Evolutionary conservation across 2,888 invertebrate genomes (phyloP).

Genomic region (Eurytoma adleriae): DNA sequence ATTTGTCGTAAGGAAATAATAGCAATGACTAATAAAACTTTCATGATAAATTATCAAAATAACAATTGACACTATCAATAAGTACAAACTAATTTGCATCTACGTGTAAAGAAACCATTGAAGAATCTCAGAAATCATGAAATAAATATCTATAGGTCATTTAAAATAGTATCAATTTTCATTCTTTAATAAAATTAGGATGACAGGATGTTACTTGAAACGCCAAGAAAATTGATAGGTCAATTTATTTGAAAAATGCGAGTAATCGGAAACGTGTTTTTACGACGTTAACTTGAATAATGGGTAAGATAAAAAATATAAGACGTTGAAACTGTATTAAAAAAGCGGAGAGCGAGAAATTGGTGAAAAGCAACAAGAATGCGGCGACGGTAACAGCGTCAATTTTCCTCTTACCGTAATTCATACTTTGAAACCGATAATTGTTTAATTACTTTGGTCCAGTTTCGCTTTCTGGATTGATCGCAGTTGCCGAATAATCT

Average conservation of each 20-base stretch:
- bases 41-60: no score
- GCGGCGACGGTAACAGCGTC: conserved; percentile 22
- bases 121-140: no score
- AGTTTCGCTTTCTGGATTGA: conserved; percentile 33
- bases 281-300: conserved; percentile 44
- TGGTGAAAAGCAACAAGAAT: conserved; percentile 1
- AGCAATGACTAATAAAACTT: no score
- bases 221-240: conserved; percentile 3
- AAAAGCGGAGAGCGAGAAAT: neutral
- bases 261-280: conserved; percentile 37
- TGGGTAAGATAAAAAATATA: conserved; percentile 40
- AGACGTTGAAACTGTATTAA: conserved; percentile 35
- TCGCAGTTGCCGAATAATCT: conserved; percentile 36
- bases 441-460: conserved; percentile 52
- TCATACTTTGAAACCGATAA: conserved; percentile 42
- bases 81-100: no score
- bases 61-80: no score
- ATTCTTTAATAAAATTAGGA: conserved; percentile 16
- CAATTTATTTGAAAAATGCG: conserved; percentile 28
- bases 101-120: no score
- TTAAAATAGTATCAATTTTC: neutral
- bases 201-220: neutral
- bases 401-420: conserved; percentile 41
- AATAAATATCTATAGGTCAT: no score
- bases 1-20: no score